Base-by-base conservation (phyloP, 2,797 vertebrate species). In the Danio jaintianensis region DNA sequence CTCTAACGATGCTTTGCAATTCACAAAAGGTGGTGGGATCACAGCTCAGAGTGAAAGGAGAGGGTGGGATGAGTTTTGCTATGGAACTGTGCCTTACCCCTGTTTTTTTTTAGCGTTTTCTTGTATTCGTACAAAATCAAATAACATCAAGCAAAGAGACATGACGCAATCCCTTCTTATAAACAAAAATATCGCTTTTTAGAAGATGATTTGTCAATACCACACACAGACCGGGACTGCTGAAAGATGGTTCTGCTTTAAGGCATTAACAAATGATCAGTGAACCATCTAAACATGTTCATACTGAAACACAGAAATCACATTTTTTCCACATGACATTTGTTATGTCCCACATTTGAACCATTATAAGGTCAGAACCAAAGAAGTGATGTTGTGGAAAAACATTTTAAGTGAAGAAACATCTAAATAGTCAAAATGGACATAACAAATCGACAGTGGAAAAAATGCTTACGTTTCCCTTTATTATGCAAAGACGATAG, bases 1-100 rank as follows among this genome's bases (percentile, higher is more conserved):
- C 93, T 91, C 91, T 90, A 92, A 89, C 92, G 93, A 94, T 76
- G 86, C 88, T 93, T 91, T 92, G 92, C 87, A 76, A 86, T 84
- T 87, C 56, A 86, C 85, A 91, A 92, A 91, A 94, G 89, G 90
- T 93, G 93, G 93, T 92, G 94, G 94, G 94, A 92, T 92, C 93
- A 91, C 93, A 93, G 87, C 92, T 93, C 90, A 91, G 66, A 81
- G 58, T 15, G 40, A 92, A 89, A 92, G 63, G 73, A 68, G 50
- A 66, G 7, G 15, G 58, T 18, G 63, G 66, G 58, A 18, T 40
- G 59, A 43, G 18, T 36, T 61, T 52, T 53, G 93, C 92, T 92
- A 9, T 48, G 73, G 36, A 53, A 77, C 7, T 36, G 12, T 2
- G 62, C 66, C 64, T 56, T 43, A 55, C 62, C 63, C 29, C 80